A percentile compares a stretch with the other conserved stretches of the same genome.
These are phyloP conservation scores for Athalia cordata DNA, from an alignment of 2,888 invertebrate species.

Conservation along the genomic window DNA sequence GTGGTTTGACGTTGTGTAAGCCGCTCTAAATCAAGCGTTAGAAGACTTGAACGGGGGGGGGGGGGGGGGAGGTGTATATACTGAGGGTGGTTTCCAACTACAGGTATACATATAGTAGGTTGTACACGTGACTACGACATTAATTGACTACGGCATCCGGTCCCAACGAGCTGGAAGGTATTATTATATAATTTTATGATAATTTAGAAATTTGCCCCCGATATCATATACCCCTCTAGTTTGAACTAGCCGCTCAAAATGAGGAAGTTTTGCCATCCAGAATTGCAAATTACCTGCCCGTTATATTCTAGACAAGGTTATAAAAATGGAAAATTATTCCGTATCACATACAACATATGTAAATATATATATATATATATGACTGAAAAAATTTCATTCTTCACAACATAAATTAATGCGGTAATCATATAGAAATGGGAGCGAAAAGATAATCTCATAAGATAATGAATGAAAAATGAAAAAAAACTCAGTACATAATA, in stretches of 20 bases:
- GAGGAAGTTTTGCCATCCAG: not conserved
- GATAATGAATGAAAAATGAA: not conserved
- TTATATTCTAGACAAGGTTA: not conserved
- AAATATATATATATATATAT: not conserved
- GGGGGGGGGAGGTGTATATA: too few species aligned
- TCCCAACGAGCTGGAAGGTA: slow-evolving; percentile 8
- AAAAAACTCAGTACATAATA: not conserved
- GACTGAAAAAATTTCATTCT: not conserved
- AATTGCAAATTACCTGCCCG: slow-evolving; percentile 17
- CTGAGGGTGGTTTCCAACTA: too few species aligned
- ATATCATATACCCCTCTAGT: too few species aligned
- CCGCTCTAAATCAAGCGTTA: slow-evolving; percentile 39
- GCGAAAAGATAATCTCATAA: not conserved
- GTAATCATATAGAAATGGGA: too few species aligned
- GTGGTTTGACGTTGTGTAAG: slow-evolving; percentile 34
- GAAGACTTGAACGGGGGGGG: not conserved
- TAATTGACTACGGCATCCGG: slow-evolving; percentile 28
- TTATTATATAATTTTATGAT: slow-evolving; percentile 23
- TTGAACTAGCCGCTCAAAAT: slow-evolving; percentile 12
- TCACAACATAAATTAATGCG: slow-evolving; percentile 9
- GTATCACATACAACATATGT: too few species aligned
- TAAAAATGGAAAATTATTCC: slow-evolving; percentile 31
- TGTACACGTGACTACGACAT: not conserved
- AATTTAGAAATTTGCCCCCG: slow-evolving; percentile 2
- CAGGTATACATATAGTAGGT: slow-evolving; percentile 2